Base-by-base conservation (phyloP, 1,140 invertebrate species). In the Hydropsyche tenuis region DNA sequence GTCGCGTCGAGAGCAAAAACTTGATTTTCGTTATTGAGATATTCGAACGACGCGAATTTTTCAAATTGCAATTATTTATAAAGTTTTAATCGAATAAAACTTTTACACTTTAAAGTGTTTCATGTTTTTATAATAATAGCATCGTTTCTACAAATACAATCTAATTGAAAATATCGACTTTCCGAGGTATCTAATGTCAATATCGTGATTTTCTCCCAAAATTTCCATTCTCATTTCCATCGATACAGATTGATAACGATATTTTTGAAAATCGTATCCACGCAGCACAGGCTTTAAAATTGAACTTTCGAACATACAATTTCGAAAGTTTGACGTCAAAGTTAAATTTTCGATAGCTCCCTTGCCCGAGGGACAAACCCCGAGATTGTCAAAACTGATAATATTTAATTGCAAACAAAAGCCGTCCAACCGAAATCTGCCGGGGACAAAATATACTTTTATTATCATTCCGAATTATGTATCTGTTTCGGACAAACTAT, bases 381-480 rank as follows among this genome's bases (percentile, higher is more conserved):
- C 23, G 18, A 60, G 56, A 60, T 60, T 60, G 56, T 60, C 56
- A 60, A 60, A 60, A 60, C 56, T 60, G 56, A 60, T 60, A 60
- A 60, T 60, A 60, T 60, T 60, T 60, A 60, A 60, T 60, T 60
- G 56, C 56, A 60, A 60, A 60, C 56, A 60, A 60, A 60, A 60
- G 56, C 56, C 25, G 56, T 20, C 23, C 9, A 25, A 25, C 22
- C 56, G 56, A 60, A 60, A 25, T 25, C 23, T 1, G 22, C 30
- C 30, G 30, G 30, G 30, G 30, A 37, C 30, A 37, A 37, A 37
- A 37, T 37, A 37, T 37, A 37, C 30, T 37, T 37, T 37, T 37
- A 37, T 37, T 37, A 37, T 37, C 3, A 37, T 4, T 37, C 9
- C 30, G 30, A 37, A 37, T 37, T 37, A n/a, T n/a, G 30, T 37